phyloP scores from a whole-genome alignment of 2,797 vertebrate genomes.

The Gymnocypris eckloni region DNA sequence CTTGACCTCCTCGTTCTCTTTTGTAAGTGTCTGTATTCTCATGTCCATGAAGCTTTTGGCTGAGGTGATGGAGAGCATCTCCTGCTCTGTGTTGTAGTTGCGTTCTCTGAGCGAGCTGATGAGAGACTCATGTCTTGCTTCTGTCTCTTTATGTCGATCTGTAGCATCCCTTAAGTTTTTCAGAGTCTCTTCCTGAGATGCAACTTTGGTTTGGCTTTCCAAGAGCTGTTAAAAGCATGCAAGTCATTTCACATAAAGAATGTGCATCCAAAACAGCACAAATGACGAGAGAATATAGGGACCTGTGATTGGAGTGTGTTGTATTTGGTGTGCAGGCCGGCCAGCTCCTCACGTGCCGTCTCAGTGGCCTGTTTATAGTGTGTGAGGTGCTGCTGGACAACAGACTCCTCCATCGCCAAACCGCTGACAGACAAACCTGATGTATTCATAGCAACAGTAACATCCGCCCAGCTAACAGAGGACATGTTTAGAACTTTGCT shows the following conservation, averaged over 20 bases:
- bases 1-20: constrained; percentile 77
- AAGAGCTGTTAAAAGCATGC: constrained; percentile 67
- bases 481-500: neutral
- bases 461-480: neutral
- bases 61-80: constrained; percentile 60
- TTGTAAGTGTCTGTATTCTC: constrained; percentile 66
- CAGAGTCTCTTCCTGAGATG: constrained; percentile 74
- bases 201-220: constrained; percentile 72
- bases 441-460: neutral
- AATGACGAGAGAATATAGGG: constrained; percentile 3
- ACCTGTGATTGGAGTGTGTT: constrained; percentile 79
- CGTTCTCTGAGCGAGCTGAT: constrained; percentile 75
- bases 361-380: constrained; percentile 77
- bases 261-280: neutral
- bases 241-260: neutral
- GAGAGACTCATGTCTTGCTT: constrained; percentile 78
- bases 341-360: constrained; percentile 79
- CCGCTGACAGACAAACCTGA: neutral
- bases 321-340: constrained; percentile 78
- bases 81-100: constrained; percentile 77
- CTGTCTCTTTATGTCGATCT: constrained; percentile 76
- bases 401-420: constrained; percentile 64
- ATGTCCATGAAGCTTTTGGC: constrained; percentile 74
- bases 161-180: constrained; percentile 77
- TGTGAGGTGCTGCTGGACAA: constrained; percentile 75